A percentile compares a stretch with the other conserved stretches of the same genome.
Evolutionary conservation across 1,140 invertebrate species (phyloP).

Genomic region (Zaprionus davidi): DNA sequence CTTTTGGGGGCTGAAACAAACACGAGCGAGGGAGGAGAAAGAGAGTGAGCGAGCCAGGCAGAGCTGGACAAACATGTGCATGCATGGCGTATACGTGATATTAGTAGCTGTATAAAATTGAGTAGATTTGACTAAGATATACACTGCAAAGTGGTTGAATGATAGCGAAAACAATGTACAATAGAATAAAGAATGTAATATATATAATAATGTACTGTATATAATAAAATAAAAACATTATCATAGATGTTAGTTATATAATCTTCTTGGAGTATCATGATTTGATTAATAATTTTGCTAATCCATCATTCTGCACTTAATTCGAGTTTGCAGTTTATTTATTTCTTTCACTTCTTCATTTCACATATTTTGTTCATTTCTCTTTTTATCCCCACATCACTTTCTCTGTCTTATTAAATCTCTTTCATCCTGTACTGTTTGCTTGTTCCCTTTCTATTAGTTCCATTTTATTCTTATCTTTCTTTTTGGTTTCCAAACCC

Average conservation of each 20-base stretch:
- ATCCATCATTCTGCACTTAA: neutral
- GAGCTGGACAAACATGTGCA: constrained; percentile 12
- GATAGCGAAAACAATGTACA: no score
- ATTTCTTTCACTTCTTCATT: neutral
- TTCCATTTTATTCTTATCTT: neutral
- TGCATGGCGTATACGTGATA: constrained; percentile 68
- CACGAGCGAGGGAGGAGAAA: constrained; percentile 10
- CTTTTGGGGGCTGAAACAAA: constrained; percentile 24
- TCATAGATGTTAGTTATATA: no score
- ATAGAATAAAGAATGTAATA: no score
- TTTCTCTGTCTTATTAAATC: neutral
- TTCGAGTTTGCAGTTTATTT: neutral
- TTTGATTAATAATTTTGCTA: neutral
- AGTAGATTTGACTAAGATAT: neutral
- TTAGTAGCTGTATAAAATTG: constrained; percentile 53
- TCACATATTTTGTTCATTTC: neutral
- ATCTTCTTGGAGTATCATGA: neutral
- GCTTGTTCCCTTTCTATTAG: neutral
- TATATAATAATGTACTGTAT: no score
- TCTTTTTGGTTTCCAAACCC: neutral
- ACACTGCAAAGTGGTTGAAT: neutral
- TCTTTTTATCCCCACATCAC: neutral
- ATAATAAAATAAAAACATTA: no score
- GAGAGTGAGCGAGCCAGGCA: neutral
- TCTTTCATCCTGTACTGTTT: neutral